Evolutionary conservation across 2,888 invertebrate genomes (phyloP).

Genomic region (Tetropium fuscum): DNA sequence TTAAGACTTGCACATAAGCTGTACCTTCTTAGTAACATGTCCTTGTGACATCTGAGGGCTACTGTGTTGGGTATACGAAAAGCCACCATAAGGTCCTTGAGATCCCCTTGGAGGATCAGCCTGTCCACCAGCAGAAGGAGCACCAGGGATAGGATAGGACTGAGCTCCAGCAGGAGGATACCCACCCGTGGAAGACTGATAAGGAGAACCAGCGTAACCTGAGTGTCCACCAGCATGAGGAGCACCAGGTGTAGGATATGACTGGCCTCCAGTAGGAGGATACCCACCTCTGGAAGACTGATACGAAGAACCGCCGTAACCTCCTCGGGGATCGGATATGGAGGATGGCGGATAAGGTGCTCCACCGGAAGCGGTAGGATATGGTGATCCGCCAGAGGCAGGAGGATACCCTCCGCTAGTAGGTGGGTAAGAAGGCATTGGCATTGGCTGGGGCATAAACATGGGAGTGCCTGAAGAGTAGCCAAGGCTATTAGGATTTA

Average conservation of each 20-base stretch:
- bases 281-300: conserved; percentile 31
- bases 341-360: conserved; percentile 37
- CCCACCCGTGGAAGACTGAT: not conserved
- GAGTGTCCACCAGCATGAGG: no score
- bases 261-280: conserved; percentile 23
- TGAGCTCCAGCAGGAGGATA: conserved; percentile 26
- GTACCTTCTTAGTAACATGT: conserved; percentile 42
- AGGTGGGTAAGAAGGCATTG: conserved; percentile 54
- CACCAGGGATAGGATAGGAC: conserved; percentile 60
- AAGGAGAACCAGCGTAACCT: no score
- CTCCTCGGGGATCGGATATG: no score
- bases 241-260: no score
- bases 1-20: conserved; percentile 22
- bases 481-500: conserved; percentile 67
- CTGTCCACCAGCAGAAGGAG: conserved; percentile 51
- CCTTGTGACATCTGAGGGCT: conserved; percentile 30
- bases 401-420: conserved; percentile 56
- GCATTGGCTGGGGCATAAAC: conserved; percentile 68
- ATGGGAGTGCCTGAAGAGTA: conserved; percentile 63
- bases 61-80: conserved; percentile 40
- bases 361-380: conserved; percentile 36
- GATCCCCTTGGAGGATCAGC: conserved; percentile 37
- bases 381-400: conserved; percentile 40
- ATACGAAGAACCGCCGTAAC: conserved; percentile 29
- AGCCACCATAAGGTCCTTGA: conserved; percentile 50